These are phyloP conservation scores for Hormiphora californensis DNA, from an alignment of 37 sponge, comb jelly and placozoan genomes.

Conservation along the genomic window DNA sequence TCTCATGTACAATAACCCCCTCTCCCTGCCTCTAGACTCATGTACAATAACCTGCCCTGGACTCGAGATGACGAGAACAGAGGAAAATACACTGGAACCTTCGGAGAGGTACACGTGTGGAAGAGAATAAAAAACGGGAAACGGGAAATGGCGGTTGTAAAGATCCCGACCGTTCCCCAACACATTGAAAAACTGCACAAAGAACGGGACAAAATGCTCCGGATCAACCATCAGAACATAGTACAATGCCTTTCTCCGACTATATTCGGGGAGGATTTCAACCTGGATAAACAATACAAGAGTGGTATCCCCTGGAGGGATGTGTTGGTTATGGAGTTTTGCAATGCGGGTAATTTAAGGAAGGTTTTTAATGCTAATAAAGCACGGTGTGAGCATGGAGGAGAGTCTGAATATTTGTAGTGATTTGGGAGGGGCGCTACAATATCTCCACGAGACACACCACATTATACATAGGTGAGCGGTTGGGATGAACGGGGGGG, in stretches of 20 bases:
- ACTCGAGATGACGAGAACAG: constrained; percentile 47
- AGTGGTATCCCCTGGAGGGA: constrained; percentile 39
- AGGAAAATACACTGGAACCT: constrained; percentile 37
- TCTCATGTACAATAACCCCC: no score
- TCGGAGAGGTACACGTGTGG: constrained; percentile 51
- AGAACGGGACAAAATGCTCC: constrained; percentile 46
- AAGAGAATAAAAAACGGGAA: constrained; percentile 14
- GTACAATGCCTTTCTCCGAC: neutral
- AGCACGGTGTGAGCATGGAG: neutral
- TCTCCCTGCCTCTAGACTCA: no score
- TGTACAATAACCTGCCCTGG: neutral
- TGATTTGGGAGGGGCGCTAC: constrained; percentile 14
- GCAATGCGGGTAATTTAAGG: constrained; percentile 33
- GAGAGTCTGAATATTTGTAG: constrained; percentile 2
- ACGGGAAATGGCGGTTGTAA: constrained; percentile 49
- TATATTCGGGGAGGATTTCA: constrained; percentile 41
- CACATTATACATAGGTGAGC: constrained; percentile 54
- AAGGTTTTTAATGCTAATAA: constrained; percentile 39
- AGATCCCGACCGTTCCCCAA: constrained; percentile 44
- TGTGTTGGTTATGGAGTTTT: constrained; percentile 49
- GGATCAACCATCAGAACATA: neutral
- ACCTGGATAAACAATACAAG: constrained; percentile 42
- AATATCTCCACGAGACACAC: constrained; percentile 23
- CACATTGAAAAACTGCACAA: constrained; percentile 44
- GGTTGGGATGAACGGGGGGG: no score